Evolutionary conservation across 1,140 invertebrate species (phyloP), one percentile per base, ranked within the genome.

Genomic region (Drosophila pectinifera): DNA sequence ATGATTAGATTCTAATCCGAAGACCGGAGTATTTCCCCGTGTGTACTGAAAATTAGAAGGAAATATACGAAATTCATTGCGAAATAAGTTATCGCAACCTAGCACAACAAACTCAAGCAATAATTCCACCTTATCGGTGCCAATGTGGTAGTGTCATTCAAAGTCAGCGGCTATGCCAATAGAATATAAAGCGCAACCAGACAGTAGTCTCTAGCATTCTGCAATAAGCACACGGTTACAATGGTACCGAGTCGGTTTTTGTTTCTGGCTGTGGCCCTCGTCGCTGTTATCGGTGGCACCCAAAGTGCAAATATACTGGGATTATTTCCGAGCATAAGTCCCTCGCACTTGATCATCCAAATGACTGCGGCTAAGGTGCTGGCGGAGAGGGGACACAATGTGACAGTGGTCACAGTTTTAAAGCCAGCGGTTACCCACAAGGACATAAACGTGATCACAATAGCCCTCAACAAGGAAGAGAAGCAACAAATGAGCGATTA

Each of bases 261-360:
- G 4, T 31, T 61, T 0, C 6, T 41, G 31, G 10, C 45, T 0
- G 8, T 80, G 0, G 68, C 18, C 8, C 7, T 22, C 24, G 2
- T 70, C n/a, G 46, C 45, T 5, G 16, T 77, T 16, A 38, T 81
- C 41, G 13, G 48, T 8, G 18, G 14, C 8, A n/a, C 10, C 0
- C 56, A 72, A 11, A 22, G 65, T 5, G 64, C 84, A 1, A 90
- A 89, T 26, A 91, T 91, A 51, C 46, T 91, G 1, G 79, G 73
- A 0, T 34, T 91, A 3, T 89, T 91, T 11, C 76, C 72, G 0
- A 85, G 74, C 10, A 22, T 55, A 0, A 73, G 72, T 20, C 72
- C 78, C 8, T 91, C 90, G 0, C 90, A 91, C 63, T 26, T 91
- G 14, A 88, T 91, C 8, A 46, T 91, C 0, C 69, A 91, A 24